Evolutionary conservation across 2,888 invertebrate species (phyloP).

Genomic region (Sinopyrophorus schimmeli): DNA sequence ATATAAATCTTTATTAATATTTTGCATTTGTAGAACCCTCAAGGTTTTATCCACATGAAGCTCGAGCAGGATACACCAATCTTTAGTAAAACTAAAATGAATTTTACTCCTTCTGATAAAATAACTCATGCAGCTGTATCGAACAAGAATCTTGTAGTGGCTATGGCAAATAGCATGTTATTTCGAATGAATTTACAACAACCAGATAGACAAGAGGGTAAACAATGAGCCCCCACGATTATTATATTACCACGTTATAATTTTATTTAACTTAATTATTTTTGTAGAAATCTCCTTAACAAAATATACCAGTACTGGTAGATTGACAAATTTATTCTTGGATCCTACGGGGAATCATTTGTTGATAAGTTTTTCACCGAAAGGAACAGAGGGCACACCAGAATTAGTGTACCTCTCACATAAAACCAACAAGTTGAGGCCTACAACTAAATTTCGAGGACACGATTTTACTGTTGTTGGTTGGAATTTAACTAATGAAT

Average conservation of each 20-base stretch:
- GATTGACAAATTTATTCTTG: slow-evolving; percentile 71
- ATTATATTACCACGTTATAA: too few species aligned
- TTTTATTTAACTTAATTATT: slow-evolving; percentile 13
- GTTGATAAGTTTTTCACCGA: slow-evolving; percentile 72
- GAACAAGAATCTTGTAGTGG: slow-evolving; percentile 80
- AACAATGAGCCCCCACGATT: slow-evolving; percentile 12
- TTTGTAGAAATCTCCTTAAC: slow-evolving; percentile 73
- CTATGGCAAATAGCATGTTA: slow-evolving; percentile 80
- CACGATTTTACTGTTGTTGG: slow-evolving; percentile 90
- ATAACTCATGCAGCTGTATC: slow-evolving; percentile 81
- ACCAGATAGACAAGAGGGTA: slow-evolving; percentile 79
- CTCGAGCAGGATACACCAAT: slow-evolving; percentile 79
- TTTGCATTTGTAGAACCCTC: slow-evolving; percentile 50
- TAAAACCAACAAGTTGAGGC: slow-evolving; percentile 74
- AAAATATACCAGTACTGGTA: slow-evolving; percentile 64
- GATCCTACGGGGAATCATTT: slow-evolving; percentile 88
- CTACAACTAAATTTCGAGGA: slow-evolving; percentile 66
- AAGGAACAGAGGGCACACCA: slow-evolving; percentile 60
- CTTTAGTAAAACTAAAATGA: slow-evolving; percentile 83
- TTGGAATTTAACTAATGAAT: slow-evolving; percentile 79
- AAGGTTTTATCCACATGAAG: slow-evolving; percentile 63
- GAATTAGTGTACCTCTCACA: slow-evolving; percentile 82
- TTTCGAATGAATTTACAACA: slow-evolving; percentile 80
- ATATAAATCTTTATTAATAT: slow-evolving; percentile 12
- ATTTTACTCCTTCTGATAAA: slow-evolving; percentile 75